phyloP scores from a whole-genome alignment of 2,888 invertebrate genomes.

The Troglohyphantes excavatus region DNA sequence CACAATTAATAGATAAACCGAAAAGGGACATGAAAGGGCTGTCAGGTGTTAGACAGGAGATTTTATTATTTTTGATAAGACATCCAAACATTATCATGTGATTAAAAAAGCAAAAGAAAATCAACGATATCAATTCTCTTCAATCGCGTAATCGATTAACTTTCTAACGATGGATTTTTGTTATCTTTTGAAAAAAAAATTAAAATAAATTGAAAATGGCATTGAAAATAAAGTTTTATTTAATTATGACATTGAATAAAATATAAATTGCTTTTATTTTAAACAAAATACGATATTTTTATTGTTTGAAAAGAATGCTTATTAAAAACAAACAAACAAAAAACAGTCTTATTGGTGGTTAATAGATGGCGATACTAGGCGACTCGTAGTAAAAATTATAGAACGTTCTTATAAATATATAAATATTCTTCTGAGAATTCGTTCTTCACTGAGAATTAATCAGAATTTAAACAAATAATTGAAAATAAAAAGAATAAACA shows the following conservation, averaged over 20 bases:
- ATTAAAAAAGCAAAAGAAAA: constrained; percentile 13
- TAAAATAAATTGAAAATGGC: neutral
- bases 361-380: too few relatives aligned
- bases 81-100: constrained; percentile 54
- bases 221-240: neutral
- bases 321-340: too few relatives aligned
- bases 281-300: neutral
- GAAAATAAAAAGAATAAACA: too few relatives aligned
- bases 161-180: neutral
- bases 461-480: too few relatives aligned
- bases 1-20: neutral
- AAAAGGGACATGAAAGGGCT: constrained; percentile 28
- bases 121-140: neutral
- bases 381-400: too few relatives aligned
- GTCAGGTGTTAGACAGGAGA: neutral
- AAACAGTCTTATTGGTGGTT: too few relatives aligned
- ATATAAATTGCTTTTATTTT: neutral
- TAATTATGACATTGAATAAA: neutral
- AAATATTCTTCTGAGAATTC: too few relatives aligned
- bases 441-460: too few relatives aligned
- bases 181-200: neutral
- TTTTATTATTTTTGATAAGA: constrained; percentile 53
- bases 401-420: too few relatives aligned
- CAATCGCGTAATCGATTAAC: constrained; percentile 19
- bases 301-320: too few relatives aligned